Base-by-base conservation (phyloP, 1,140 invertebrate species). In the Trigoniulus corallinus region DNA sequence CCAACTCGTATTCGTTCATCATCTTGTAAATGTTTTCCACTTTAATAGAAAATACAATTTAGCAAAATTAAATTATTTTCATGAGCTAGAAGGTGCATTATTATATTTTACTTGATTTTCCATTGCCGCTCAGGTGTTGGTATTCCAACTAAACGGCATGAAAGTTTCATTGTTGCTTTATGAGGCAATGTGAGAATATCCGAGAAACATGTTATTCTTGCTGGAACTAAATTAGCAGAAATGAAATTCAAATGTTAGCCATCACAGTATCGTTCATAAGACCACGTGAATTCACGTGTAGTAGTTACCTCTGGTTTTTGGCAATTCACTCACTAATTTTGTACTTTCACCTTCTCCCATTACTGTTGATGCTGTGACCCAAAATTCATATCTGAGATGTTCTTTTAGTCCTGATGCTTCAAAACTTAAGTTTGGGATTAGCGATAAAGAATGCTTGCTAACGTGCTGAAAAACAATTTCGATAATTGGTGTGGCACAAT, bases 71-170 rank as follows among this genome's bases (percentile, higher is more conserved):
- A 12, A 39, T 45, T 50, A 44, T 21, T 29, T 49, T 3, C 18
- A 24, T 42, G 53, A 47, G 23, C 24, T 52, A 50, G 34, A 57
- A 39, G 18, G 37, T 39, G 37, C 18, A 39, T 39, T 13, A 39
- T 39, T 39, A 39, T 45, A 12, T 45, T 23, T 45, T 23, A 47
- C 46, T 48, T 18, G 7, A 54, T 23, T 50, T 54, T 57, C 67
- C 67, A 69, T n/a, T 55, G 53, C 15, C 66, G 52, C 20, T 48
- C 48, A 2, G 63, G 64, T 10, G 40, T 15, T 1, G 64, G 64
- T 25, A 58, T 53, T 23, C 66, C 66, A 0, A 66, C 60, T n/a
- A 61, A 61, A 13, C 58, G 42, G 45, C 66, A 67, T 1, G 57
- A 58, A 1, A 67, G 54, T 20, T 50, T 53, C 1, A 65, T 58